phyloP scores from a whole-genome alignment of 1,140 invertebrate species.

The Anthonomus grandis region DNA sequence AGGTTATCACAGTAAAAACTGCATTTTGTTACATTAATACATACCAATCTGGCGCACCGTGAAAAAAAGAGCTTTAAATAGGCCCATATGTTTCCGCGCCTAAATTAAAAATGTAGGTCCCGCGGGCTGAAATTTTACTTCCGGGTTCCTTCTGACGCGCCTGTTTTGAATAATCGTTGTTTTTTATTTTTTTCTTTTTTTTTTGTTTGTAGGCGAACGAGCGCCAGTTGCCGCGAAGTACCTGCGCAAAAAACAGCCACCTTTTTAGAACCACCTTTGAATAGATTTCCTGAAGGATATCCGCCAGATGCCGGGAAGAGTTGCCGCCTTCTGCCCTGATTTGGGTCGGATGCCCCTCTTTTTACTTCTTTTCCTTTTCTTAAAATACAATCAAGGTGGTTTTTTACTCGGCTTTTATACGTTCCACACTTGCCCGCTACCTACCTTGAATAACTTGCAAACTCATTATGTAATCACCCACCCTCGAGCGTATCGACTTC shows the following conservation, averaged over 20 bases:
- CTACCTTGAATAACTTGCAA: constrained; percentile 7
- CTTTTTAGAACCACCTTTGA: constrained; percentile 31
- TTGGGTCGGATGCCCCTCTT: constrained; percentile 21
- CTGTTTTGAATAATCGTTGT: constrained; percentile 2
- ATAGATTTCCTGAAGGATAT: constrained; percentile 31
- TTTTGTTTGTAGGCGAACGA: constrained; percentile 26
- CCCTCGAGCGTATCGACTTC: too few species aligned
- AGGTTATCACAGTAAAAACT: constrained; percentile 16
- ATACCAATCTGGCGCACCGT: background rate
- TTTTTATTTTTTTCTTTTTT: too few species aligned
- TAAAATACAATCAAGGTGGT: constrained; percentile 17
- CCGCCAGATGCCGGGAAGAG: constrained; percentile 29
- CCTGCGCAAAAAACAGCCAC: constrained; percentile 29
- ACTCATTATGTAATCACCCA: constrained; percentile 7
- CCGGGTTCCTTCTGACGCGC: constrained; percentile 17
- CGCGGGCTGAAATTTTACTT: constrained; percentile 17
- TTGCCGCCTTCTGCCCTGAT: constrained; percentile 21
- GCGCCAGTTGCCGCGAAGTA: constrained; percentile 18
- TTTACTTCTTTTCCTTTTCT: constrained; percentile 18
- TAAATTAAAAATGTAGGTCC: constrained; percentile 26
- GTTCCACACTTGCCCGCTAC: constrained; percentile 19
- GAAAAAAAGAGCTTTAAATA: constrained; percentile 18
- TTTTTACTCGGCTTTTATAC: constrained; percentile 10
- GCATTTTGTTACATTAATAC: constrained; percentile 1
- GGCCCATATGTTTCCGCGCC: constrained; percentile 21